Evolutionary conservation across 2,113 vertebrate genomes (phyloP), one percentile per base, ranked within the genome.

Genomic region (Octodon degus): DNA sequence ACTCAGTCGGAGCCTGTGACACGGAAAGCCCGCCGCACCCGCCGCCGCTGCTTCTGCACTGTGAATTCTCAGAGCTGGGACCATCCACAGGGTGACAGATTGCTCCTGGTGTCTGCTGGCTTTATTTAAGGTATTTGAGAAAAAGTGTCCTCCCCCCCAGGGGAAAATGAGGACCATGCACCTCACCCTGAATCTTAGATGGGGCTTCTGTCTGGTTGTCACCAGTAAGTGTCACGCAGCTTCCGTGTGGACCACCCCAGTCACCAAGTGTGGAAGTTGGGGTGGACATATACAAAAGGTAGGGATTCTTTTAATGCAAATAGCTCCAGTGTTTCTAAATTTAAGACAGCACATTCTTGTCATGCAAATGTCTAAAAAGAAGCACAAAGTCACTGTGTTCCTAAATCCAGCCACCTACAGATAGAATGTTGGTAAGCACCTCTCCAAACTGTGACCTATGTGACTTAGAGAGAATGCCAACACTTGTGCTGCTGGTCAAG

Each of bases 321-420:
- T 47, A 50, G 76, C 19, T 79, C 47, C 0, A 27, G 14, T 32
- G 63, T 88, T 86, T 93, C 53, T 67, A 17, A 87, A 63, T 90
- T 85, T 85, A 95, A 93, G 87, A 84, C 40, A 89, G 43, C 34
- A 53, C 30, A 30, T 77, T 88, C 25, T 88, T 88, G 25, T 30
- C 58, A 37, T 47, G 58, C 53, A 89, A 32, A 32, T 82, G 32
- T 63, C 7, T 30, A 53, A 77, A 60, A 17, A 87, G 62, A 53
- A 17, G 27, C 68, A 25, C 1, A 74, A 72, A 89, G 62, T 83
- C 83, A 93, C 77, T 6, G 8, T 50, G 25, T 11, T n/a, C 4
- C 68, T 93, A 76, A 68, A 67, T 50, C 17, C 24, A 79, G 53
- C 37, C n/a, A 76, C 19, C 55, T 27, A 50, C 37, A 58, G 53